A percentile compares a stretch with the other conserved stretches of the same genome.
These are phyloP conservation scores for Nomada fucata DNA, from an alignment of 2,888 invertebrate species.

Conservation along the genomic window DNA sequence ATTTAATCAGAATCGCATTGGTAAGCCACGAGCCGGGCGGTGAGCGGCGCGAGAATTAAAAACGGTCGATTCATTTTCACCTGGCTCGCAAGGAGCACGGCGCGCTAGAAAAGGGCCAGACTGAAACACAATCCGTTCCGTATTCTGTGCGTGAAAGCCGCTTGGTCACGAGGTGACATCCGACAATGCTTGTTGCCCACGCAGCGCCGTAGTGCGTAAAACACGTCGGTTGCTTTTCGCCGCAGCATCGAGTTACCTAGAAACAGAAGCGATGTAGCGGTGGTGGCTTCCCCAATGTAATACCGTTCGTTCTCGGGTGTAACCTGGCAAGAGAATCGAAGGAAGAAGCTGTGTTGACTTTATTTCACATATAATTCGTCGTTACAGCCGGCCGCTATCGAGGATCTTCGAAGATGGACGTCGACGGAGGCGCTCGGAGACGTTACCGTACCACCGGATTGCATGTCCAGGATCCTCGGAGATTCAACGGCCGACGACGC, in stretches of 20 bases:
- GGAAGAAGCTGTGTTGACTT: slow-evolving; percentile 31
- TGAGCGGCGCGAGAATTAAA: neutral
- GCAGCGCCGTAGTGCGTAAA: slow-evolving; percentile 66
- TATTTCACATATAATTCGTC: slow-evolving; percentile 49
- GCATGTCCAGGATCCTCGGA: slow-evolving; percentile 89
- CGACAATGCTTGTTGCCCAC: slow-evolving; percentile 75
- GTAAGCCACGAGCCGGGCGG: neutral
- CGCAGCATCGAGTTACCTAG: slow-evolving; percentile 61
- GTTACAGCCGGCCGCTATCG: slow-evolving; percentile 91
- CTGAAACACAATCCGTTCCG: slow-evolving; percentile 77
- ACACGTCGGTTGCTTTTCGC: slow-evolving; percentile 56
- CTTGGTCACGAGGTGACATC: slow-evolving; percentile 75
- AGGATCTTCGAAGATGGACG: slow-evolving; percentile 93
- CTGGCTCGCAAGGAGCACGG: slow-evolving; percentile 26
- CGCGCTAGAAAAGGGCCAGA: slow-evolving; percentile 54
- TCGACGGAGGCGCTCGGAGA: slow-evolving; percentile 93
- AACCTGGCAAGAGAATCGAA: neutral
- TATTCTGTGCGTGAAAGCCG: slow-evolving; percentile 75
- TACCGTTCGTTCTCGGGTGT: neutral
- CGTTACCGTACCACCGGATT: slow-evolving; percentile 91
- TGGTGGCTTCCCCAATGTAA: neutral
- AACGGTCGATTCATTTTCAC: slow-evolving; percentile 46
- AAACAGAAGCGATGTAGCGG: slow-evolving; percentile 50
- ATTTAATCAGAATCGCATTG: neutral
- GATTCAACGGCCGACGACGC: slow-evolving; percentile 88